These are phyloP conservation scores for Geotrypetes seraphini DNA, from an alignment of 2,797 vertebrate genomes.

Conservation along the genomic window DNA sequence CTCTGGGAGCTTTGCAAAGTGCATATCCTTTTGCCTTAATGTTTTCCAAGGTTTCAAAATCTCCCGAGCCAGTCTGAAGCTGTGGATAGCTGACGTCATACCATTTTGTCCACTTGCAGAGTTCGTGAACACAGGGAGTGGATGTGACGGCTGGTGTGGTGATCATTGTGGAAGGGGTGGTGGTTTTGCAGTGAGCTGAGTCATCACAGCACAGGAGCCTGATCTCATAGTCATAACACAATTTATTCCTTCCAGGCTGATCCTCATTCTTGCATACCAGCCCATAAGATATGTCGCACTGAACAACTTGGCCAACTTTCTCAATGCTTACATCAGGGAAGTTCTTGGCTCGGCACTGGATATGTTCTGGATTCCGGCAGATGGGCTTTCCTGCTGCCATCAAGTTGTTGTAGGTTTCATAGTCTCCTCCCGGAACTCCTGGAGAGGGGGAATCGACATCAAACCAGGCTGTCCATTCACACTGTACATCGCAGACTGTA, in stretches of 20 bases:
- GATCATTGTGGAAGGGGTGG: rapidly evolving
- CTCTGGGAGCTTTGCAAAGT: no score
- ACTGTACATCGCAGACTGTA: not conserved
- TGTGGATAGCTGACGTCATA: no score
- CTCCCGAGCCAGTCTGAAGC: no score
- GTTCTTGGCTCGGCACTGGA: slow-evolving; percentile 20
- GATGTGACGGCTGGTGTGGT: no score
- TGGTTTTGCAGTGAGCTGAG: not conserved
- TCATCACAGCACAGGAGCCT: slow-evolving; percentile 3
- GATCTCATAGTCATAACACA: slow-evolving; percentile 21
- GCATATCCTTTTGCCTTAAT: no score
- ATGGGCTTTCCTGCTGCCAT: not conserved
- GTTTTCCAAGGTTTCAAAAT: no score
- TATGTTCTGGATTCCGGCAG: not conserved
- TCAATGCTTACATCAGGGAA: rapidly evolving
- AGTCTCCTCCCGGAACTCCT: not conserved
- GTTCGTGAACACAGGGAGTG: no score
- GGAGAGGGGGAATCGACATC: not conserved
- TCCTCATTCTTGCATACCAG: slow-evolving; percentile 18
- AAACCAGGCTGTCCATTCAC: slow-evolving; percentile 18
- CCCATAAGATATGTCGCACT: not conserved
- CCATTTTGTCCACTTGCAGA: no score
- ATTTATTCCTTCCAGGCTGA: slow-evolving; percentile 4
- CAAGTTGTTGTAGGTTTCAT: not conserved
- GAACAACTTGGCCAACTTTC: not conserved